Percentiles rank a stretch among this genome's conserved stretches.
Conservation (phyloP, 2,888 invertebrate species). For the Hemicrepidius hirtus region DNA sequence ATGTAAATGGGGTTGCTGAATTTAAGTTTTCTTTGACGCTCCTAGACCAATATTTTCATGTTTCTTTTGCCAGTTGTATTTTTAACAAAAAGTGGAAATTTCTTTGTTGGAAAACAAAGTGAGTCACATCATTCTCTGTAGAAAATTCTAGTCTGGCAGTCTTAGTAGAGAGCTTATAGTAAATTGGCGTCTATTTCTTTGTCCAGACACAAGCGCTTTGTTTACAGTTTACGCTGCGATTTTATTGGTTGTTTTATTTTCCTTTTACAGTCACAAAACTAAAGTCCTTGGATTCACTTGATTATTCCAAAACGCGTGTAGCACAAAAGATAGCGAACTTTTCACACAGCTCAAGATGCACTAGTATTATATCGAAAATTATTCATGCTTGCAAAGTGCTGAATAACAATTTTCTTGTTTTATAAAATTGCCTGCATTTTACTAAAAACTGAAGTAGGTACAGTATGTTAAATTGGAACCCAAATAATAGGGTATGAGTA, state of each 20-base stretch:
- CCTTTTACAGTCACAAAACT: no score
- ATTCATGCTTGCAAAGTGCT: no score
- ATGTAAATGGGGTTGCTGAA: no score
- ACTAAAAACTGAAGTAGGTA: conserved; percentile 5
- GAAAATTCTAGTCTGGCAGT: conserved; percentile 34
- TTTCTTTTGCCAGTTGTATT: background rate
- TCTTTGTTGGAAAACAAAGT: conserved; percentile 31
- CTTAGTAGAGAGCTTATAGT: conserved; percentile 43
- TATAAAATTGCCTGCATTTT: background rate
- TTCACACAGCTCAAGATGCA: no score
- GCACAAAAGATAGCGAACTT: background rate
- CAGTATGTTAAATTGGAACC: background rate
- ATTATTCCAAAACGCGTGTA: background rate
- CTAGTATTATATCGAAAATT: no score
- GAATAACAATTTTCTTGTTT: background rate
- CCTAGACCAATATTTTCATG: background rate
- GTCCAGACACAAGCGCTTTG: conserved; percentile 41
- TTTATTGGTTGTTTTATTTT: conserved; percentile 26
- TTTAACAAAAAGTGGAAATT: conserved; percentile 26
- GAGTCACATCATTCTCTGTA: conserved; percentile 31
- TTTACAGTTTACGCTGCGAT: conserved; percentile 36
- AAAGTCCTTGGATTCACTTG: background rate
- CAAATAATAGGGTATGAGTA: background rate
- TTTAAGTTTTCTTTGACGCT: background rate
- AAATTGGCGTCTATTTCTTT: conserved; percentile 46